phyloP scores from a whole-genome alignment of 35 echinoderm and acorn worm species.

The Holothuria glaberrima region DNA sequence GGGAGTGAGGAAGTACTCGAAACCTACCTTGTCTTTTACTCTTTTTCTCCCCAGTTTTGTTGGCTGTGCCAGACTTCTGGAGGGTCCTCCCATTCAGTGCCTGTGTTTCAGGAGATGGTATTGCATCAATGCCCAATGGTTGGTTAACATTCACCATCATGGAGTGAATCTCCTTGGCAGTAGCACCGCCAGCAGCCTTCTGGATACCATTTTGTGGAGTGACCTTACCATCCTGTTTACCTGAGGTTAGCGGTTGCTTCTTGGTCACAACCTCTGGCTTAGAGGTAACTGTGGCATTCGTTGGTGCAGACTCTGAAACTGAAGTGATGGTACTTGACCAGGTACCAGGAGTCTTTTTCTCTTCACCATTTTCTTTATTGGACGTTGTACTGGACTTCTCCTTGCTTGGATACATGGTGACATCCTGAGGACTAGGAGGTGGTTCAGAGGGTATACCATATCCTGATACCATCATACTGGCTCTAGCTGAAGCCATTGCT shows the following conservation, averaged over 20 bases:
- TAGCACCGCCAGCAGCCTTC: neutral
- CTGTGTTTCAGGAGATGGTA: constrained; percentile 89
- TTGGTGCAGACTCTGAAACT: neutral
- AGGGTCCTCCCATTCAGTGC: neutral
- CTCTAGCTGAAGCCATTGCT: constrained; percentile 55
- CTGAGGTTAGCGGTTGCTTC: neutral
- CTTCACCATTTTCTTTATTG: neutral
- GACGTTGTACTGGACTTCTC: neutral
- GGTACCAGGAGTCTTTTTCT: neutral
- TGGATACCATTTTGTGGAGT: neutral
- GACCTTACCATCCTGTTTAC: constrained; percentile 28
- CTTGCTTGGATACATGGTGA: constrained; percentile 75
- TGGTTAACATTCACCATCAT: constrained; percentile 92
- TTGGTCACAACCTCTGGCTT: neutral
- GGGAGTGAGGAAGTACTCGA: too few relatives aligned
- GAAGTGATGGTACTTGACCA: neutral
- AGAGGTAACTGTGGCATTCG: neutral
- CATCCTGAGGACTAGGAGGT: constrained; percentile 81
- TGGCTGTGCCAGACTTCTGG: neutral
- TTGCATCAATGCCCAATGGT: constrained; percentile 92
- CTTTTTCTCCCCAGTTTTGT: neutral
- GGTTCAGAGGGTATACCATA: constrained; percentile 60
- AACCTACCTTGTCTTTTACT: neutral
- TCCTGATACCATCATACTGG: constrained; percentile 48
- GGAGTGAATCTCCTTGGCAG: constrained; percentile 76